A percentile compares a stretch with the other conserved stretches of the same genome.
Conservation (phyloP, 1,140 invertebrate species). For the Drosophila saltans region DNA sequence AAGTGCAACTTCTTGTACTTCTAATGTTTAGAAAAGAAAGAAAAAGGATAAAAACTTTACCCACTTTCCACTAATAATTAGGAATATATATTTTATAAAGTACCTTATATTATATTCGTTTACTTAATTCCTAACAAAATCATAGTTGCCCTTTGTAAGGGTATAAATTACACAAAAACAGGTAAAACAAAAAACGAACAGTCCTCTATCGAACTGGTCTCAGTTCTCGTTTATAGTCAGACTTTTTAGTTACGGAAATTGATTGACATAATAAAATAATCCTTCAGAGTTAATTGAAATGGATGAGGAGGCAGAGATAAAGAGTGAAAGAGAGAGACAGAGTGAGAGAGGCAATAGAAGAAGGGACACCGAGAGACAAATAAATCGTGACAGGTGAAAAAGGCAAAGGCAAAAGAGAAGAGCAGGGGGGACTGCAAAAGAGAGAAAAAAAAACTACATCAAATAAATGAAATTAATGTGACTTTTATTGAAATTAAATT, state of each 20-base stretch:
- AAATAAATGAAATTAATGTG: constrained; percentile 79
- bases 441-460: constrained; percentile 52
- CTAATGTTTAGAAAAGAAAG: too few species aligned
- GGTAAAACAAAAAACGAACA: constrained; percentile 16
- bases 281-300: constrained; percentile 79
- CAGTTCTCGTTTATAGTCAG: constrained; percentile 16
- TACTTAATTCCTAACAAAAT: not conserved
- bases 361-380: constrained; percentile 32
- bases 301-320: constrained; percentile 47
- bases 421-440: not conserved
- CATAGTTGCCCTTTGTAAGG: not conserved
- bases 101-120: too few species aligned
- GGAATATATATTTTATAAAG: too few species aligned
- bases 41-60: too few species aligned
- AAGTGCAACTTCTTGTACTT: too few species aligned
- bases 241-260: constrained; percentile 78
- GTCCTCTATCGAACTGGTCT: not conserved
- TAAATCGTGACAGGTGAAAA: constrained; percentile 60
- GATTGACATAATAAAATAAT: constrained; percentile 82
- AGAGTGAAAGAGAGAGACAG: not conserved
- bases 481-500: constrained; percentile 80
- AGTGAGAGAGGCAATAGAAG: not conserved
- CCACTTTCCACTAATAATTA: too few species aligned
- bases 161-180: not conserved
- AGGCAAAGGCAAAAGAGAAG: constrained; percentile 8